phyloP scores from a whole-genome alignment of 2,888 invertebrate species.

The Invenusta paracnida region DNA sequence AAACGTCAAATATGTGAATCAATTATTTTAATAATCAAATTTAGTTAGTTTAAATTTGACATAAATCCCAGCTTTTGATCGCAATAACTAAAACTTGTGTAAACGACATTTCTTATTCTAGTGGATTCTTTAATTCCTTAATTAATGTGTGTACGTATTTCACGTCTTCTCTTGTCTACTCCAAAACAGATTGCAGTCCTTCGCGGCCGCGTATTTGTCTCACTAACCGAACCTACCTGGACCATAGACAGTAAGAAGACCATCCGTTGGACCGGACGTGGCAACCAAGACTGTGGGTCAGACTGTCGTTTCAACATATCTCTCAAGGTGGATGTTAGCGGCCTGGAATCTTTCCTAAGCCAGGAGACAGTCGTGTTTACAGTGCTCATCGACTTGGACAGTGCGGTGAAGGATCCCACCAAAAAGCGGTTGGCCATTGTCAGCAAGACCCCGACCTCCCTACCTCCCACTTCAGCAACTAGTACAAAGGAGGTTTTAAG shows the following conservation, averaged over 20 bases:
- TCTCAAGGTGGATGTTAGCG: conserved; percentile 23
- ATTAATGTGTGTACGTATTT: too few species aligned
- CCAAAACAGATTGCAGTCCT: conserved; percentile 33
- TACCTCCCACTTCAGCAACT: background rate
- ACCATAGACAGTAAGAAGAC: background rate
- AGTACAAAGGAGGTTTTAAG: background rate
- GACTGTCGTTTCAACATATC: conserved; percentile 29
- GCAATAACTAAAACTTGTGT: too few species aligned
- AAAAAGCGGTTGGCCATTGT: conserved; percentile 11
- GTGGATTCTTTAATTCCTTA: too few species aligned
- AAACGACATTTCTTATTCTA: too few species aligned
- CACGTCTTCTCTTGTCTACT: too few species aligned
- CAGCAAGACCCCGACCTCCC: background rate
- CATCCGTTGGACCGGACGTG: conserved; percentile 31
- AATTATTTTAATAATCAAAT: too few species aligned
- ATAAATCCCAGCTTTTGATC: too few species aligned
- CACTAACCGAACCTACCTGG: conserved; percentile 34
- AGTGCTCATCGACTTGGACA: conserved; percentile 21
- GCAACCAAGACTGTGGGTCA: background rate
- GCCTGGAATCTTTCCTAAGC: conserved; percentile 5
- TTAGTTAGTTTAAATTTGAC: too few species aligned
- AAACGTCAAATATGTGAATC: too few species aligned
- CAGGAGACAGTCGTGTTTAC: background rate
- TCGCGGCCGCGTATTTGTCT: conserved; percentile 9
- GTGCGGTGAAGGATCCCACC: background rate